Evolutionary conservation across 2,797 vertebrate genomes (phyloP).

Genomic region (Spea hammondii): DNA sequence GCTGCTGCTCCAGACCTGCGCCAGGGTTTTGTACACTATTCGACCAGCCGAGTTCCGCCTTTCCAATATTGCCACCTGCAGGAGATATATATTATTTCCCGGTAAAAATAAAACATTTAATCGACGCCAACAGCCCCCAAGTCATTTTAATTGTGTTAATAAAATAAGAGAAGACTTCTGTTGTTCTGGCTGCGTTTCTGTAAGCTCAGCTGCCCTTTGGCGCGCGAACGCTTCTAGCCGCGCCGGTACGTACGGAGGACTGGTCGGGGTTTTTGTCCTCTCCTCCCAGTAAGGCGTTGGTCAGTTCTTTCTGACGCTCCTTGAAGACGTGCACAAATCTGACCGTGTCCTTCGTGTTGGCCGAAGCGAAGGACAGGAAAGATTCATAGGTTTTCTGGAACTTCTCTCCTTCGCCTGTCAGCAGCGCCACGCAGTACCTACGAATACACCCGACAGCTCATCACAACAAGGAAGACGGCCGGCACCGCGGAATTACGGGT

Average conservation of each 20-base stretch:
- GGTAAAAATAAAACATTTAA: background rate
- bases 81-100: background rate
- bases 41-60: conserved; percentile 81
- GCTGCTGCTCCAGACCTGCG: conserved; percentile 83
- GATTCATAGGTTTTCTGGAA: conserved; percentile 73
- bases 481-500: no score
- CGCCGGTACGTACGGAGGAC: conserved; percentile 62
- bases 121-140: no score
- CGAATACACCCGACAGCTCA: background rate
- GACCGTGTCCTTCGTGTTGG: conserved; percentile 83
- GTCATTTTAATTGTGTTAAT: no score
- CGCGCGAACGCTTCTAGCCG: no score
- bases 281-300: conserved; percentile 71
- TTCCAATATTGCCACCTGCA: conserved; percentile 88
- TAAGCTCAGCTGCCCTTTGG: no score
- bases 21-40: conserved; percentile 77
- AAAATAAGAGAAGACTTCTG: no score
- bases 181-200: no score
- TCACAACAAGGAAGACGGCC: background rate
- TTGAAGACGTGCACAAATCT: conserved; percentile 85
- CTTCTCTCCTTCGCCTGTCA: conserved; percentile 77
- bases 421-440: conserved; percentile 89
- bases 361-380: conserved; percentile 84
- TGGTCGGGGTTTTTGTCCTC: conserved; percentile 65
- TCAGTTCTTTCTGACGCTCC: conserved; percentile 81